Conservation (phyloP, 2,797 vertebrate genomes). For the Sebastes alutus region DNA sequence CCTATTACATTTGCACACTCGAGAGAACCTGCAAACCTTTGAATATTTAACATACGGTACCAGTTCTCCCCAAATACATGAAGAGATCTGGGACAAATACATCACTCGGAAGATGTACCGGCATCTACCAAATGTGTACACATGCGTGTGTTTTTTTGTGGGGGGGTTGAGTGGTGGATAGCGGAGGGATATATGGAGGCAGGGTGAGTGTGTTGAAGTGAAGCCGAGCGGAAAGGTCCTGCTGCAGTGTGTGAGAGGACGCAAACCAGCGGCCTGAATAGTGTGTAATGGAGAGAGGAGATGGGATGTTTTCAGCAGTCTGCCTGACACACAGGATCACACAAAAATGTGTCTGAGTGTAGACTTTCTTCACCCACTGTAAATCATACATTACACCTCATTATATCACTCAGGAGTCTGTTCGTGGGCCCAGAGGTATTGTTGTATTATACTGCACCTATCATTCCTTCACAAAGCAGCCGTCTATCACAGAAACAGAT, state of each 20-base stretch:
- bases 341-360: background rate
- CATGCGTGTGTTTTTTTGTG: background rate
- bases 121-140: background rate
- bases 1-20: constrained; percentile 31
- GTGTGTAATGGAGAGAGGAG: constrained; percentile 25
- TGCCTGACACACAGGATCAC: background rate
- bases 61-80: background rate
- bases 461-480: constrained; percentile 4
- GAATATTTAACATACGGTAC: constrained; percentile 1
- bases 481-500: constrained; percentile 17
- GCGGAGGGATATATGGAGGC: constrained; percentile 9
- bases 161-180: constrained; percentile 1
- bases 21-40: constrained; percentile 24
- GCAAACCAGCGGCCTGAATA: constrained; percentile 32
- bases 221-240: constrained; percentile 56
- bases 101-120: constrained; percentile 2
- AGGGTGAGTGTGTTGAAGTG: constrained; percentile 33
- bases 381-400: constrained; percentile 5
- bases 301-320: constrained; percentile 13
- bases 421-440: background rate
- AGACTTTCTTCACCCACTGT: background rate
- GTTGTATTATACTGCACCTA: background rate
- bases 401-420: background rate
- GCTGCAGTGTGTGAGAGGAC: constrained; percentile 39
- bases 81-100: background rate